Evolutionary conservation across 2,797 vertebrate genomes (phyloP).

Genomic region (Adrianichthys oophorus): DNA sequence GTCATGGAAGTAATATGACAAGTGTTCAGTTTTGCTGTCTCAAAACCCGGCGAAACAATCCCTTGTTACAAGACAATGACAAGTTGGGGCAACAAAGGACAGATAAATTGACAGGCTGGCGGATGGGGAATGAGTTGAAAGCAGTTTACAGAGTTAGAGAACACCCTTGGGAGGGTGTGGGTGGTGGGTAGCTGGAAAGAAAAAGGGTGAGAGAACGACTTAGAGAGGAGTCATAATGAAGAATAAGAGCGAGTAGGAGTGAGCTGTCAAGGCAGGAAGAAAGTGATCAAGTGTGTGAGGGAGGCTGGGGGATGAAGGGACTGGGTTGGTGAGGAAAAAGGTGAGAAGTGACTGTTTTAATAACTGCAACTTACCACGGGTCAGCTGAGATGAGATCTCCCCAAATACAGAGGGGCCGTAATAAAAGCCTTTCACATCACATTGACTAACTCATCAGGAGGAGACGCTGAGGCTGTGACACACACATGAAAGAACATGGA

Average conservation of each 20-base stretch:
- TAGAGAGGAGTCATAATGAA: constrained; percentile 67
- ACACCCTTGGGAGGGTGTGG: constrained; percentile 59
- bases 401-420: constrained; percentile 70
- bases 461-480: constrained; percentile 52
- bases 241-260: constrained; percentile 65
- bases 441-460: constrained; percentile 64
- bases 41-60: constrained; percentile 50
- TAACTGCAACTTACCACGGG: constrained; percentile 73
- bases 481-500: constrained; percentile 55
- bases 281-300: constrained; percentile 71
- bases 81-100: constrained; percentile 63
- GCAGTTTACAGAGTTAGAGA: constrained; percentile 50
- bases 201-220: constrained; percentile 55
- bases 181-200: constrained; percentile 49
- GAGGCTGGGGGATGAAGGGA: constrained; percentile 46
- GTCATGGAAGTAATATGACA: constrained; percentile 67
- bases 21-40: constrained; percentile 56
- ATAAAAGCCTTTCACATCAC: constrained; percentile 70
- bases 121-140: constrained; percentile 56
- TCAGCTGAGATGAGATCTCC: constrained; percentile 70
- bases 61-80: constrained; percentile 52
- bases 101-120: constrained; percentile 65
- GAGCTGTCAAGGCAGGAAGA: constrained; percentile 68
- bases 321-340: constrained; percentile 43
- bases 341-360: constrained; percentile 68